Conservation (phyloP, 1,140 invertebrate genomes). For the Danaus melanippus region DNA sequence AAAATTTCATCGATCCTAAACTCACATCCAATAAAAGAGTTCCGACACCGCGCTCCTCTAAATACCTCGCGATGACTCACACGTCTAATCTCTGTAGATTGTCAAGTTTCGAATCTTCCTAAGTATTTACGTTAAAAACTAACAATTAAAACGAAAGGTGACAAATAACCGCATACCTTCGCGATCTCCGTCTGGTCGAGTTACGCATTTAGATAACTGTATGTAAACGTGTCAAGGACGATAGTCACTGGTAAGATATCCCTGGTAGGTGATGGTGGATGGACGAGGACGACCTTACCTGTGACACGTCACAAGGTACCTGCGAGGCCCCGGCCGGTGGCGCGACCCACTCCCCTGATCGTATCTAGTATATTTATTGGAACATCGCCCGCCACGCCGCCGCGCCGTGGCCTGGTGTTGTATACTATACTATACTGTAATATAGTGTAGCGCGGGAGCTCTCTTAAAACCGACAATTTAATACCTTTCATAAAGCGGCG, state of each 20-base stretch:
- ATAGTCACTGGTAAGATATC: too few species aligned
- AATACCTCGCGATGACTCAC: too few species aligned
- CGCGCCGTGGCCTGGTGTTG: constrained; percentile 8
- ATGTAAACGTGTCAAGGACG: constrained; percentile 15
- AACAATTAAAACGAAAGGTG: constrained; percentile 9
- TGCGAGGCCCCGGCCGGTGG: constrained; percentile 30
- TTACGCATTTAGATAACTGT: constrained; percentile 22
- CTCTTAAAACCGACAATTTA: constrained; percentile 53
- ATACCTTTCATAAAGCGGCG: constrained; percentile 59
- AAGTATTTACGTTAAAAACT: constrained; percentile 11
- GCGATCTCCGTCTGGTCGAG: constrained; percentile 9
- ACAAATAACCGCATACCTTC: constrained; percentile 20
- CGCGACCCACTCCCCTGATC: constrained; percentile 27
- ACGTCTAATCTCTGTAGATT: too few species aligned
- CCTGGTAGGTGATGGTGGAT: too few species aligned
- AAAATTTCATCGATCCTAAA: too few species aligned
- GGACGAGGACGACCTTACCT: constrained; percentile 15
- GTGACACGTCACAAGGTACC: constrained; percentile 30
- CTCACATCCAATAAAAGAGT: too few species aligned
- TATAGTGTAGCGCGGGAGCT: constrained; percentile 57
- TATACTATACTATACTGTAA: too few species aligned
- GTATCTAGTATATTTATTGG: constrained; percentile 57
- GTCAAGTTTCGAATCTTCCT: constrained; percentile 5
- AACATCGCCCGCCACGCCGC: constrained; percentile 31
- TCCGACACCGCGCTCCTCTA: too few species aligned